Evolutionary conservation across 2,888 invertebrate genomes (phyloP), one percentile per base, ranked within the genome.

Genomic region (Meta bourneti): DNA sequence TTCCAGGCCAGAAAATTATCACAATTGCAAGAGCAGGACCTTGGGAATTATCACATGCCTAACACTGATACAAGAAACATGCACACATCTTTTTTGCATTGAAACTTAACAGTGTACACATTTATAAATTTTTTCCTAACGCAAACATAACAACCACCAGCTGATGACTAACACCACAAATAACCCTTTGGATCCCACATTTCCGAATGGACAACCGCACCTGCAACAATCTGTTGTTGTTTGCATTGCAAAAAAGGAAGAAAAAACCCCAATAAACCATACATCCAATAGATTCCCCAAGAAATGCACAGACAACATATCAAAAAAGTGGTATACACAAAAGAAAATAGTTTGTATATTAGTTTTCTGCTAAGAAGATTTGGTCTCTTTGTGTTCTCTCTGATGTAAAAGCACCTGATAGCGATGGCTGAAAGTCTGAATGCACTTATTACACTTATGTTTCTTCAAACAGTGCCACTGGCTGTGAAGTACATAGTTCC

Each of bases 401-500:
- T 90, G 82, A 87, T 93, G 93, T 87, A 93, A 75, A 89, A 91
- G 89, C 86, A 93, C 86, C 93, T 93, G 93, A 74, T 93, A 93
- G 78, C 91, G 91, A 91, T 93, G 91, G 85, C 89, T 54, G 70
- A 91, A 93, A 80, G 88, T 91, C 83, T 82, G 89, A 86, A 89
- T 91, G 89, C 93, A 93, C 88, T 91, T 91, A 49, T 85, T 89
- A 75, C 93, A 93, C 20, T 82, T 74, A 82, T 89, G 81, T 52
- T 88, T 90, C 51, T 82, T 86, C 79, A 82, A 83, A 82, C 82
- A 77, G 74, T 91, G 91, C 89, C 91, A 93, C 80, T 88, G 93
- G 69, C 51, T 80, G 70, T 93, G 93, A 78, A 93, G 91, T 78
- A 93, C 52, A 85, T 86, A 91, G 82, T 93, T 93, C 34, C 84